Base-by-base conservation (phyloP, 1,140 invertebrate genomes). In the Zaprionus kolodkinae region DNA sequence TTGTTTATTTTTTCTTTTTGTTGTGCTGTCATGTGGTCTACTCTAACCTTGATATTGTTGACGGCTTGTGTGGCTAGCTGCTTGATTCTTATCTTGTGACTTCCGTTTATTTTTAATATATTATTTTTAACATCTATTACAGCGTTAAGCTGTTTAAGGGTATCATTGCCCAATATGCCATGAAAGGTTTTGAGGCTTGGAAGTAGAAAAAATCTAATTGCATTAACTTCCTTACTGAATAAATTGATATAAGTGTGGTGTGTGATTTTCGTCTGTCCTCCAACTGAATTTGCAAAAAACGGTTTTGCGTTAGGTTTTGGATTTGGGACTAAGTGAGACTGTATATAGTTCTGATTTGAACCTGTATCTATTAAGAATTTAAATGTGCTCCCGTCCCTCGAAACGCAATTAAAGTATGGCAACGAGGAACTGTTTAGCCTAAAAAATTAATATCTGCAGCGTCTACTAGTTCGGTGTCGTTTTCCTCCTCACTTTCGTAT, bases 371-470 rank as follows among this genome's bases (percentile, higher is more conserved):
- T 67, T 33, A 45, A 12, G 27, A 65, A 55, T 25, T 36, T 43
- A 15, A 54, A 25, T n/a, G 5, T 36, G 2, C 38, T 40, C 12
- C 63, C 63, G 35, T 65, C 17, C 50, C 12, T 45, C 54, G 54
- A 40, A 17, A 3, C n/a, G 12, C 54, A 67, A 30, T 33, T n/a
- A 11, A 57, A 40, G 17, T 66, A 56, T 2, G 64, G 54, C 17
- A 56, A 35, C 36, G 54, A 67, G 17, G 64, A 67, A 56, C 54
- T 59, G 21, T 59, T 59, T 40, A 59, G 11, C 21, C 56, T 59
- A 59, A 15, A 35, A 21, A 21, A 21, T 21, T 21, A 21, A 21
- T 21, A 21, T 21, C 21, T 21, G 21, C 21, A 21, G 36, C 36
- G 36, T 38, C 36, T 38, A 13, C 10, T 38, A 13, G 36, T 11